Evolutionary conservation across 2,888 invertebrate genomes (phyloP).

Genomic region (Alitta virens): DNA sequence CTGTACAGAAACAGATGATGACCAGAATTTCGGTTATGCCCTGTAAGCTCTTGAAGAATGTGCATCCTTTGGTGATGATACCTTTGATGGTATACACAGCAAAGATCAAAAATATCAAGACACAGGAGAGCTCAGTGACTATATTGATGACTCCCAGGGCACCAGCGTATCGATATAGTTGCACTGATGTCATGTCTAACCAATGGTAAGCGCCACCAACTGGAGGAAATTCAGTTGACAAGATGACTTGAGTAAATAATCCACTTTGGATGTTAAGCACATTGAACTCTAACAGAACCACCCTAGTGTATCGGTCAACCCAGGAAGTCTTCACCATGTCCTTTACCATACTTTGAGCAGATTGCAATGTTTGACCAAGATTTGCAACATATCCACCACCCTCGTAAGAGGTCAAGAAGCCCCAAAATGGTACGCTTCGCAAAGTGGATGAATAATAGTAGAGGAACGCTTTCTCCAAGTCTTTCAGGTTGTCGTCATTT

Average conservation of each 20-base stretch:
- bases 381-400: slow-evolving; percentile 28
- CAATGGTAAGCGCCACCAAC: background rate
- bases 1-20: background rate
- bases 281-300: background rate
- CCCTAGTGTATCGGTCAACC: background rate
- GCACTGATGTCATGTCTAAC: background rate
- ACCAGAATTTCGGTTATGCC: background rate
- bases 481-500: too few relatives aligned
- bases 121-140: background rate
- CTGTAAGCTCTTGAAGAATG: background rate
- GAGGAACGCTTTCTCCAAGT: too few relatives aligned
- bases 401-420: slow-evolving; percentile 8
- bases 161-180: background rate
- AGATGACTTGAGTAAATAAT: too few relatives aligned
- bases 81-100: background rate
- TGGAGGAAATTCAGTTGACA: background rate
- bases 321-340: background rate
- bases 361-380: slow-evolving; percentile 16
- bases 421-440: slow-evolving; percentile 16
- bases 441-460: too few relatives aligned
- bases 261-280: background rate
- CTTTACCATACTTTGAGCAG: background rate
- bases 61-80: background rate
- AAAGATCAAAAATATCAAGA: background rate
- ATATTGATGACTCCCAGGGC: background rate